phyloP scores from a whole-genome alignment of 2,888 invertebrate species.

The Eupithecia inturbata region DNA sequence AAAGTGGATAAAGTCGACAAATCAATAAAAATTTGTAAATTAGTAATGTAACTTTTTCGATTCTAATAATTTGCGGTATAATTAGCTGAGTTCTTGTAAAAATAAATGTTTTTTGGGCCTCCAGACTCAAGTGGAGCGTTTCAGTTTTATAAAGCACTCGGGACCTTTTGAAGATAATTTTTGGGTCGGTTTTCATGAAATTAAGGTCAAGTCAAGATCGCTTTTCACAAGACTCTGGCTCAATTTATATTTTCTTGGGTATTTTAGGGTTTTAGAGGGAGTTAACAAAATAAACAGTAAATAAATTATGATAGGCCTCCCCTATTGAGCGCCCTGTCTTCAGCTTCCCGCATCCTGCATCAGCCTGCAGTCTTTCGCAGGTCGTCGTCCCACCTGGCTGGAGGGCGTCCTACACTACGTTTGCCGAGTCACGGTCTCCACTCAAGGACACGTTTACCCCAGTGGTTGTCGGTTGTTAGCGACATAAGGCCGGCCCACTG shows the following conservation, averaged over 20 bases:
- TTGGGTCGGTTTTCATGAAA: conserved; percentile 18
- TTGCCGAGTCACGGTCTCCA: no score
- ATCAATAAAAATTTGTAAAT: no score
- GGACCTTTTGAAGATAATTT: conserved; percentile 30
- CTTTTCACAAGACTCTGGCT: conserved; percentile 8
- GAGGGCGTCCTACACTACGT: no score
- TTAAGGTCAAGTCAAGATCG: conserved; percentile 10
- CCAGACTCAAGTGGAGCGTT: conserved; percentile 11
- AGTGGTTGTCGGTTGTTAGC: no score
- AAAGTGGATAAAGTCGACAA: no score
- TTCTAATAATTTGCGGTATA: conserved; percentile 17
- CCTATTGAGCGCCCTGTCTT: no score
- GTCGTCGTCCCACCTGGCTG: no score
- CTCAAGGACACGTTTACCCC: no score
- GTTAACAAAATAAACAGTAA: not conserved
- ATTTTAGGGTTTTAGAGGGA: not conserved
- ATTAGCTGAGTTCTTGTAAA: conserved; percentile 21
- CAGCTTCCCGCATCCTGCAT: no score
- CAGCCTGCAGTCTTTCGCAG: no score
- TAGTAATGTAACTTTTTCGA: conserved; percentile 11
- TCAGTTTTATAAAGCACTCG: conserved; percentile 17
- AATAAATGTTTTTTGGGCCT: conserved; percentile 19
- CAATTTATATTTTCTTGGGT: conserved; percentile 9
- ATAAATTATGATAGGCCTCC: no score
- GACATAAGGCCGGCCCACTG: no score